These are phyloP conservation scores for Sebastes goodei DNA, from an alignment of 2,797 vertebrate genomes.

Conservation along the genomic window DNA sequence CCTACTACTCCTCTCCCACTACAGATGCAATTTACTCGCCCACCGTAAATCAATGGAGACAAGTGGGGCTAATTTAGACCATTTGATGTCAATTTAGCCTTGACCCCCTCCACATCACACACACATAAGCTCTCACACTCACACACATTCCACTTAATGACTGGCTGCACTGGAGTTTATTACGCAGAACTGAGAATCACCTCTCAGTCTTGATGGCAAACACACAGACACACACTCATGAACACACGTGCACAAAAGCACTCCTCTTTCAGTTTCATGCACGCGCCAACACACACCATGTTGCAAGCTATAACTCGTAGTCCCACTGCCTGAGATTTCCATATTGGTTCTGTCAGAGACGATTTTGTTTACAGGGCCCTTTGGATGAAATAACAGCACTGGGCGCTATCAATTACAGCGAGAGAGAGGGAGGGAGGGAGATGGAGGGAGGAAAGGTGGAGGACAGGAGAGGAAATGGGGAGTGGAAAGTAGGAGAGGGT, in stretches of 20 bases:
- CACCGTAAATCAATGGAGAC: conserved; percentile 82
- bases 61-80: conserved; percentile 86
- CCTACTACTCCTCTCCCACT: conserved; percentile 41
- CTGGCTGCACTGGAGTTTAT: conserved; percentile 76
- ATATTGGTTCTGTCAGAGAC: conserved; percentile 82
- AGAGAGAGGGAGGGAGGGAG: background rate
- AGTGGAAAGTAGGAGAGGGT: background rate
- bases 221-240: conserved; percentile 7
- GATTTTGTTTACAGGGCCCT: conserved; percentile 83
- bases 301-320: conserved; percentile 70
- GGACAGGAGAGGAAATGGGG: background rate
- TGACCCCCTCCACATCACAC: conserved; percentile 69
- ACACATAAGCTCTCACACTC: conserved; percentile 15
- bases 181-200: conserved; percentile 71
- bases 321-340: conserved; percentile 73
- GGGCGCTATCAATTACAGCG: conserved; percentile 73
- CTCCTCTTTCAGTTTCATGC: background rate
- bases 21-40: conserved; percentile 81
- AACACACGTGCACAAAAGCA: conserved; percentile 5
- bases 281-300: background rate
- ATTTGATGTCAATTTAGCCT: conserved; percentile 87
- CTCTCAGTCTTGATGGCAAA: conserved; percentile 40
- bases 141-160: conserved; percentile 72
- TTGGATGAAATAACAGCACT: conserved; percentile 80
- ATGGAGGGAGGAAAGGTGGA: conserved; percentile 1